A percentile compares a stretch with the other conserved stretches of the same genome.
phyloP scores from a whole-genome alignment of 2,113 vertebrate species.

The Forbesichthys papilliferus region DNA sequence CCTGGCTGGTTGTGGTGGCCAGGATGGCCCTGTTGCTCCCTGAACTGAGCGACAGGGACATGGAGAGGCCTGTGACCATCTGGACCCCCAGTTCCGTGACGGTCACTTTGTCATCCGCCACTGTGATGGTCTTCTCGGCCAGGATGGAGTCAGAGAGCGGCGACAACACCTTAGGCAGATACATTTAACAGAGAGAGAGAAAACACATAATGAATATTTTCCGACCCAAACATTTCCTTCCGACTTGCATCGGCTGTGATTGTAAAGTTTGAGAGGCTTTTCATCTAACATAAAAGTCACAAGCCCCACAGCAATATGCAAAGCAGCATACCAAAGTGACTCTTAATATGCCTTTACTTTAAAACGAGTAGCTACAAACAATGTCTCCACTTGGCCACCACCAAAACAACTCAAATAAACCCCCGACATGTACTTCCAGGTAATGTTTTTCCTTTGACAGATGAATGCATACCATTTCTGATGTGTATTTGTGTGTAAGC shows the following conservation, averaged over 20 bases:
- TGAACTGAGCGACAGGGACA: constrained; percentile 84
- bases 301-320: constrained; percentile 38
- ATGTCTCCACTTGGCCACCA: constrained; percentile 38
- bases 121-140: constrained; percentile 93
- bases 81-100: constrained; percentile 91
- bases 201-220: not conserved
- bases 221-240: not conserved
- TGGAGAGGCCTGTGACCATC: constrained; percentile 88
- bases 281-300: constrained; percentile 55
- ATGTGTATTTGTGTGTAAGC: no score
- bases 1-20: constrained; percentile 85
- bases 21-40: constrained; percentile 83
- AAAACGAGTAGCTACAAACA: constrained; percentile 45
- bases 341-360: constrained; percentile 41
- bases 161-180: constrained; percentile 83
- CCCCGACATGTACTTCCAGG: no score
- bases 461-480: no score
- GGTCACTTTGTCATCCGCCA: constrained; percentile 93
- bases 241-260: no score
- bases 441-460: no score
- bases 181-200: not conserved
- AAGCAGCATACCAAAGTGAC: constrained; percentile 37
- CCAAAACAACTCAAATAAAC: not conserved
- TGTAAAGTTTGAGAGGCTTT: constrained; percentile 15
- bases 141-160: constrained; percentile 95